Base-by-base conservation (phyloP, 2,797 vertebrate genomes). In the Chromis chromis region DNA sequence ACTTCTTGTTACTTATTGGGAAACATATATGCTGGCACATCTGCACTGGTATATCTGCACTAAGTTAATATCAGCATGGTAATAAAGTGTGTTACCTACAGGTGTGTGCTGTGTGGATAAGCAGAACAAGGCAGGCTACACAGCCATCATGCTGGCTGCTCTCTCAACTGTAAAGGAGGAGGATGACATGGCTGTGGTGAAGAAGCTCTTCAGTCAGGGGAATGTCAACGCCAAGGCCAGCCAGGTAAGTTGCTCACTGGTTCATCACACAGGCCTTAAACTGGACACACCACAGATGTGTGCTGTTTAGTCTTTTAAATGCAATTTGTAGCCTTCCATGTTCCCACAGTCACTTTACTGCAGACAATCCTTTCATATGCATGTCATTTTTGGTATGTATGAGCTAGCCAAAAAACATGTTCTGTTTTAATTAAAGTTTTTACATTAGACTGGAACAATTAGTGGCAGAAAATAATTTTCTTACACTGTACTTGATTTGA, bases 81-180 rank as follows among this genome's bases (percentile, higher is more conserved):
- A 52, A 5, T 48, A 63, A 76, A 67, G 54, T 12, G 5, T 74
- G 42, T 57, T 58, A 21, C 28, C 53, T 66, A 0, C 91, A 98
- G 97, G 93, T 6, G 92, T 96, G 82, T 98, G 97, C 52, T 91
- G 93, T 0, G 95, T 98, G 65, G 95, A 98, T 81, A 93, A 95
- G 79, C 97, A 97, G 94, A 99, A 99, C 85, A 97, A 97, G 87
- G 98, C 98, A 0, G 98, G 98, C 27, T 99, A 99, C 88, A 98
- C 98, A 0, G 96, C 97, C 13, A 96, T 97, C 74, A 99, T 99
- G 98, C 89, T 99, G 85, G 97, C 97, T 0, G 96, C 97, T 0
- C 94, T 99, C 50, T 96, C 97, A 0, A 96, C 96, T 0, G 94
- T 96, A 36, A 96, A 97, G 84, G 92, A 92, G 73, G 94, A 96